Conservation (phyloP, 92 coral and sea anemone genomes). For the Porites rus region DNA sequence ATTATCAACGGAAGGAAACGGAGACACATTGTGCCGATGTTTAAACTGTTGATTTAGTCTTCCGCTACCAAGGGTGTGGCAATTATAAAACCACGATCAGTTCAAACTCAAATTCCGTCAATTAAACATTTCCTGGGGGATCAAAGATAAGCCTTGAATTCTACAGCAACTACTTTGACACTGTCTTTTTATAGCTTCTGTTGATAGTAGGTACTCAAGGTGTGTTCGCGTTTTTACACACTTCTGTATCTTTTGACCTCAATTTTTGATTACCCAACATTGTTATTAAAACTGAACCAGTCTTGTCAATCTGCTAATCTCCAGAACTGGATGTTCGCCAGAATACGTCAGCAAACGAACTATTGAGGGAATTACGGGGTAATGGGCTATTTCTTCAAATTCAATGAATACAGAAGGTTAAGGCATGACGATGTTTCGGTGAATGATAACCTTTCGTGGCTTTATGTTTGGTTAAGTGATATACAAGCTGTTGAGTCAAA, state of each 20-base stretch:
- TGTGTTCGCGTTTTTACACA: background rate
- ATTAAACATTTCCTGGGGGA: constrained; percentile 23
- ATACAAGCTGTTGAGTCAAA: background rate
- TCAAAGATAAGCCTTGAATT: background rate
- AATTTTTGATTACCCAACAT: background rate
- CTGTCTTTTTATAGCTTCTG: background rate
- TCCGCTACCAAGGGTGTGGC: constrained; percentile 30
- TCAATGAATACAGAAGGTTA: background rate
- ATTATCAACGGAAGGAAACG: constrained; percentile 28
- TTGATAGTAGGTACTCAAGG: background rate
- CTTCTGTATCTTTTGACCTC: background rate
- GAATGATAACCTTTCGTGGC: constrained; percentile 24
- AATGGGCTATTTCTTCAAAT: background rate
- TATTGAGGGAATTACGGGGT: background rate
- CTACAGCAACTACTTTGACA: background rate
- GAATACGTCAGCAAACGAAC: constrained; percentile 8
- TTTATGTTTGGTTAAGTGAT: background rate
- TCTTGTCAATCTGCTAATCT: constrained; percentile 24
- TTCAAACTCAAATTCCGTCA: constrained; percentile 11
- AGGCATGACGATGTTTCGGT: background rate
- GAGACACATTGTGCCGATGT: constrained; percentile 5
- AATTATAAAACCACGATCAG: background rate
- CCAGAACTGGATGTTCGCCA: constrained; percentile 40
- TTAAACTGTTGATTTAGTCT: constrained; percentile 46
- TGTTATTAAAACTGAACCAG: background rate